Evolutionary conservation across 2,888 invertebrate genomes (phyloP).

Genomic region (Trichopria drosophilae): DNA sequence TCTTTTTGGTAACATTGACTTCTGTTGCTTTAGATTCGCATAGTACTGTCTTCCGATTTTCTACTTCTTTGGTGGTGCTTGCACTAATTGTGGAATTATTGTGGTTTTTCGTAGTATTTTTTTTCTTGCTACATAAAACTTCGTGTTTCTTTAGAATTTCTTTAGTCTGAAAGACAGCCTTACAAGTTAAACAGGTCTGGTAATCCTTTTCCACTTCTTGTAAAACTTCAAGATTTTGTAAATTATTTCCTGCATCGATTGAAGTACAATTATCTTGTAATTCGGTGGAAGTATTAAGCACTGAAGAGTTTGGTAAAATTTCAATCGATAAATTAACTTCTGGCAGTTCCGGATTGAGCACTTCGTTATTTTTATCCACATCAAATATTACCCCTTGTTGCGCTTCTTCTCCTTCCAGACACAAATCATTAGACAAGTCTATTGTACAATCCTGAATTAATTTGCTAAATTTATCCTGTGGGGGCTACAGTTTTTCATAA

Average conservation of each 20-base stretch:
- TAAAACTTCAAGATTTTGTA: not conserved
- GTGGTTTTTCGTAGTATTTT: not conserved
- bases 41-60: too few relatives aligned
- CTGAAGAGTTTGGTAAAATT: conserved; percentile 31
- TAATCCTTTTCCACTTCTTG: conserved; percentile 12
- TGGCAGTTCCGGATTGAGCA: conserved; percentile 8
- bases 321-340: conserved; percentile 13
- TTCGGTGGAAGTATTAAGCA: conserved; percentile 33
- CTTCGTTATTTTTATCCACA: conserved; percentile 6
- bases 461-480: conserved; percentile 38
- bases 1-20: not conserved
- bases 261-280: conserved; percentile 16
- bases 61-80: not conserved
- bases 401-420: conserved; percentile 20
- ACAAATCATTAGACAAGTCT: conserved; percentile 38
- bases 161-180: conserved; percentile 27
- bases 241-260: not conserved
- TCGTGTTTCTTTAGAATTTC: conserved; percentile 39
- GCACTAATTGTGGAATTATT: not conserved
- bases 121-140: conserved; percentile 28
- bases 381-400: not conserved
- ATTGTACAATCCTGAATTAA: conserved; percentile 34
- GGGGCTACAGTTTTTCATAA: conserved; percentile 30
- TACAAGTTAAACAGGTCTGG: conserved; percentile 30
- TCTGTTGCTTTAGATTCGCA: too few relatives aligned